Conservation (phyloP, 2,113 vertebrate species). For the Crypturellus undulatus region DNA sequence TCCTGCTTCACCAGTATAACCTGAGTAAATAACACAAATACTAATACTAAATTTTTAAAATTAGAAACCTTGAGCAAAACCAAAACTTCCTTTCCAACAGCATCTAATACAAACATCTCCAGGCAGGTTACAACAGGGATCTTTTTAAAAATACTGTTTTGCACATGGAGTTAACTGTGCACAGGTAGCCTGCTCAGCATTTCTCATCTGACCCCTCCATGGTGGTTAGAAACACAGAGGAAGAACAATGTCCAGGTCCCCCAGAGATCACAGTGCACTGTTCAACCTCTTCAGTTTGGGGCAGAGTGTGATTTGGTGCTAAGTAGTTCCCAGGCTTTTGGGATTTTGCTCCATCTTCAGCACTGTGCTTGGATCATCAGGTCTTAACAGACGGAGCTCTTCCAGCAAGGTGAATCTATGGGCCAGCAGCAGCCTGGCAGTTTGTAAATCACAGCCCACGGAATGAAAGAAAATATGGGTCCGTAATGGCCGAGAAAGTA, state of each 20-base stretch:
- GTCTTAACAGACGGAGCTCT: neutral
- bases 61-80: neutral
- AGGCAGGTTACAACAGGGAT: neutral
- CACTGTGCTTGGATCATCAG: neutral
- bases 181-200: neutral
- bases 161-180: neutral
- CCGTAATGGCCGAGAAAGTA: neutral
- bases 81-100: neutral
- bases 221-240: neutral
- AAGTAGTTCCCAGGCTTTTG: neutral
- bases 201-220: neutral
- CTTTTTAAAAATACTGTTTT: fast-evolving
- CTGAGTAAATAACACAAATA: neutral
- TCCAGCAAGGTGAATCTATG: neutral
- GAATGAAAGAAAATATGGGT: neutral
- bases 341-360: neutral
- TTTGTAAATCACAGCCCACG: neutral
- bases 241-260: neutral
- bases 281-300: neutral
- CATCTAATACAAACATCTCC: neutral
- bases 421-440: neutral
- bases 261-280: neutral
- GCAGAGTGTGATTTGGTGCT: neutral
- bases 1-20: neutral
- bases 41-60: neutral